A percentile compares a stretch with the other conserved stretches of the same genome.
Conservation (phyloP, 2,888 invertebrate species). For the Ryuthela nishihirai region DNA sequence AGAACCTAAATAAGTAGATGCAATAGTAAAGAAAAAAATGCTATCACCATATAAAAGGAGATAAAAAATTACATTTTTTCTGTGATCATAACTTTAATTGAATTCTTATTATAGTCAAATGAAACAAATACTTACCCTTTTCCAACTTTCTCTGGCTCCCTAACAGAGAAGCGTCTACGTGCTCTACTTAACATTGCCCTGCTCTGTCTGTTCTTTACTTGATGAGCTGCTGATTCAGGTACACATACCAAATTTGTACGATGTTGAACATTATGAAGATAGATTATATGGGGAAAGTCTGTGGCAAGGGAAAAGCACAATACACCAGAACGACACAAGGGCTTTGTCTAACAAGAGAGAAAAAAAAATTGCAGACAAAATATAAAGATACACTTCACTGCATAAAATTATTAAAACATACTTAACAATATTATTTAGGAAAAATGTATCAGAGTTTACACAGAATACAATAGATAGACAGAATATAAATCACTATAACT, state of each 20-base stretch:
- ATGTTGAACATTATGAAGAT: slow-evolving; percentile 68
- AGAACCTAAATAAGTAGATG: too few relatives aligned
- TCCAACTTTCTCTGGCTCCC: slow-evolving; percentile 66
- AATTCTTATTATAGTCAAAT: too few relatives aligned
- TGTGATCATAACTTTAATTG: too few relatives aligned
- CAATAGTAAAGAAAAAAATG: too few relatives aligned
- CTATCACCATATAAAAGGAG: too few relatives aligned
- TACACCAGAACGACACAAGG: slow-evolving; percentile 68
- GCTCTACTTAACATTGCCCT: slow-evolving; percentile 54
- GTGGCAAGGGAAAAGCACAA: slow-evolving; percentile 68
- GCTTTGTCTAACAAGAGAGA: slow-evolving; percentile 55
- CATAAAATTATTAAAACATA: not conserved
- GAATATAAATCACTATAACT: too few relatives aligned
- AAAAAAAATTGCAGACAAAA: not conserved
- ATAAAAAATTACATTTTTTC: too few relatives aligned
- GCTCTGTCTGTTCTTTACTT: slow-evolving; percentile 20
- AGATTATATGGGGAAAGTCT: slow-evolving; percentile 75
- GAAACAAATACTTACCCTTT: slow-evolving; percentile 63
- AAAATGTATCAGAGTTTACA: too few relatives aligned
- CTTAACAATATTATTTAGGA: too few relatives aligned
- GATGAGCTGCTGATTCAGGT: slow-evolving; percentile 23
- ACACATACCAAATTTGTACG: slow-evolving; percentile 25
- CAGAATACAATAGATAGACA: too few relatives aligned
- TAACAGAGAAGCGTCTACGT: slow-evolving; percentile 65
- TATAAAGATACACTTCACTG: not conserved